phyloP scores from a whole-genome alignment of 2,797 vertebrate genomes.

The Pipistrellus kuhlii region DNA sequence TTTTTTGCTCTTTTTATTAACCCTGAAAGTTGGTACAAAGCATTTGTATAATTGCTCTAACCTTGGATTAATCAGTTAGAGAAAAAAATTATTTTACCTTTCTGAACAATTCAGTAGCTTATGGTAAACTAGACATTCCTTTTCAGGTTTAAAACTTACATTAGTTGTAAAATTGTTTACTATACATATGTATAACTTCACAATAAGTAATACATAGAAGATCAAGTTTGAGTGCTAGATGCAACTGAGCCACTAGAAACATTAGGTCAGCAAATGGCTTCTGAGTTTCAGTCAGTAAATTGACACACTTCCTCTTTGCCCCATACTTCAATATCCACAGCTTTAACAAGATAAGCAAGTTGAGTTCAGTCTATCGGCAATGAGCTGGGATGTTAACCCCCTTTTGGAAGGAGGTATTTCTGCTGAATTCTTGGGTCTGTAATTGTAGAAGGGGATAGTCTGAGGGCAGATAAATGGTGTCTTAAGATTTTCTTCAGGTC shows the following conservation, averaged over 20 bases:
- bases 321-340: background rate
- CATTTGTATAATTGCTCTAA: background rate
- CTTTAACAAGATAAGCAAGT: background rate
- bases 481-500: background rate
- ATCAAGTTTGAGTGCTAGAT: background rate
- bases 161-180: background rate
- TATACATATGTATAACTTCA: background rate
- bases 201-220: background rate
- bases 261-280: background rate
- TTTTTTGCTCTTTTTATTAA: background rate
- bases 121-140: background rate
- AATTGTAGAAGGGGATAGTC: background rate
- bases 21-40: background rate
- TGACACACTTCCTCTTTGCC: constrained; percentile 27
- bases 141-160: background rate
- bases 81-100: constrained; percentile 39
- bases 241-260: background rate
- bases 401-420: background rate
- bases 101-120: background rate
- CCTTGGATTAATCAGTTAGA: background rate
- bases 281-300: constrained; percentile 18
- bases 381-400: background rate
- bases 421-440: background rate
- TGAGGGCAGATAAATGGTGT: background rate
- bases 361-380: background rate